Evolutionary conservation across 2,797 vertebrate genomes (phyloP), one percentile per base, ranked within the genome.

Genomic region (Bovichtus variegatus): DNA sequence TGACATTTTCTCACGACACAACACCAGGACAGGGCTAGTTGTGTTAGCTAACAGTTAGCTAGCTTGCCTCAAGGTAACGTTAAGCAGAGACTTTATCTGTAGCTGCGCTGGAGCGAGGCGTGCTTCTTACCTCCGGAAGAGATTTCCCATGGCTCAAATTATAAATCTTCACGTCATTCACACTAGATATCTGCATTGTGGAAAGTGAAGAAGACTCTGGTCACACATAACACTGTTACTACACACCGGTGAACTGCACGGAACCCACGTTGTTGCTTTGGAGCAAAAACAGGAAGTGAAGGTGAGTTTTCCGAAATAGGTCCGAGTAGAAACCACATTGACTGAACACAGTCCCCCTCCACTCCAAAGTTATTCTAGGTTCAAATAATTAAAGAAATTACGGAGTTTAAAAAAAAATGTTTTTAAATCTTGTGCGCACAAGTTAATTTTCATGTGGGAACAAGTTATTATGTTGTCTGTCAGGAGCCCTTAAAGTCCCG

Each of bases 161-260:
- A 84, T 99, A 99, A 78, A 99, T 97, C 92, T 99, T 99, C 82
- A 99, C 97, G 81, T 99, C 96, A 76, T 99, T 99, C 53, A 99
- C 95, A 80, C 95, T 98, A 6, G 97, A 98, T 13, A 98, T 95
- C 96, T 99, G 98, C 98, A 99, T 99, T 31, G 50, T 76, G 13
- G 3, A 25, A 13, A 13, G 2, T 31, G 3, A 60, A 2, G 27
- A 0, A 1, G 0, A 16, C 5, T 11, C 38, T 8, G 51, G 58
- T 70, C 61, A 71, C 51, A 80, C 90, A 93, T 88, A 85, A 92
- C 82, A 84, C 66, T 63, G 3, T 12, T 23, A 1, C 27, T 15
- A 44, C 31, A 81, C 66, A 51, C 70, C 38, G 55, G 63, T 0
- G 15, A 43, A 0, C 44, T n/a, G 34, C 41, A 9, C 54, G 0